Evolutionary conservation across 2,113 vertebrate genomes (phyloP), one percentile per base, ranked within the genome.

Genomic region (Ascaphus truei): DNA sequence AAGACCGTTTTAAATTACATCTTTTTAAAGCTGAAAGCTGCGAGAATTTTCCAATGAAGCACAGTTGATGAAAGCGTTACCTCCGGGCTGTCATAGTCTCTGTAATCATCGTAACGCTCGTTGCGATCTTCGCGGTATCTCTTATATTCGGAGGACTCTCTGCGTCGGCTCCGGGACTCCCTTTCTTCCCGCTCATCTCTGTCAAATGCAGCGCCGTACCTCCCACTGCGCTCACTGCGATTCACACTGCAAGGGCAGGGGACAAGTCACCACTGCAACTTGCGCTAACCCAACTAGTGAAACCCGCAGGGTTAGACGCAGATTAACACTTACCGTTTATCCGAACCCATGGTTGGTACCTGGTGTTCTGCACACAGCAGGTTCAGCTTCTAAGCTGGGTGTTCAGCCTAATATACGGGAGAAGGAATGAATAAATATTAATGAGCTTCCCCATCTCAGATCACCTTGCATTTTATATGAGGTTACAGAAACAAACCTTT

Each of bases 151-250:
- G 92, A 91, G 29, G 56, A 58, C 15, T 96, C 95, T 10, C 96
- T 93, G 55, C 95, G 83, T 25, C 95, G 77, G 74, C 86, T 88
- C 48, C 89, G 85, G 18, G 85, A 86, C 22, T 96, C 93, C 1
- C 94, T 87, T 62, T 94, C 92, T 7, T 96, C 94, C 0, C 87
- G 86, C 16, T 95, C 93, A 62, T 96, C 94, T 4, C 94, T 91
- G 41, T 92, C 83, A 68, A 94, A 93, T 25, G 96, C 95, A 2
- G 94, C 95, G 27, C 96, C 96, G 0, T 99, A 99, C 58, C 96
- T 88, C 67, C 96, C 96, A 18, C 95, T 98, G 5, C 96, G 93
- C 62, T 98, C 96, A 23, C 95, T 97, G 74, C 96, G 89, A 77
- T 96, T 94, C 62, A 96, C 90, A 71, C 96, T 99, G 76, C 2